phyloP scores from a whole-genome alignment of 2,113 vertebrate species.

The Ginglymostoma cirratum region DNA sequence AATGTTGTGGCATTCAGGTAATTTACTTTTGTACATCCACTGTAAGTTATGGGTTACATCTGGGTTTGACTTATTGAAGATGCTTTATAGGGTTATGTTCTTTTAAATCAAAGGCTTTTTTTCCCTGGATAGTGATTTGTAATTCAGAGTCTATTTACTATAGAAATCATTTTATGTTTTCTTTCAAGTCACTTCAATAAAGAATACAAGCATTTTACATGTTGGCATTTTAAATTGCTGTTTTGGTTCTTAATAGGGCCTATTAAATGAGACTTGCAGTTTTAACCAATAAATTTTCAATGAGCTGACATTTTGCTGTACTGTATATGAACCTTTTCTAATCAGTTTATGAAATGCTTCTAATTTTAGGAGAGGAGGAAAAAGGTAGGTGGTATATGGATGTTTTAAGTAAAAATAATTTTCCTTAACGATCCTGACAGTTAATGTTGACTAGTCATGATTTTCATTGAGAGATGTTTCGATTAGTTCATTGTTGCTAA shows the following conservation, averaged over 20 bases:
- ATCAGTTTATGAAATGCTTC: background rate
- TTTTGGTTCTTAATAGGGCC: constrained; percentile 4
- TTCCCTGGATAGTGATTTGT: background rate
- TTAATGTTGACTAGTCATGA: constrained; percentile 33
- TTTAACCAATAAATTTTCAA: constrained; percentile 9
- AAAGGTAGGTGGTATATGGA: background rate
- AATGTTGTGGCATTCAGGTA: background rate
- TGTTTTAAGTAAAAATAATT: constrained; percentile 28
- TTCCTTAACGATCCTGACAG: background rate
- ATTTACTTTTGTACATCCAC: background rate
- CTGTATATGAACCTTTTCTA: background rate
- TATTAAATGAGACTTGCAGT: constrained; percentile 7
- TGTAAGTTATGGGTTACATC: constrained; percentile 18
- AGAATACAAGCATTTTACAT: constrained; percentile 15
- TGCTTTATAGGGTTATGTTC: constrained; percentile 19
- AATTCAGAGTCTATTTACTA: constrained; percentile 26
- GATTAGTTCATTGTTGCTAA: constrained; percentile 35
- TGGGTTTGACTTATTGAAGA: background rate
- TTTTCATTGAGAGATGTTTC: constrained; percentile 32
- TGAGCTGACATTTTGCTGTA: background rate
- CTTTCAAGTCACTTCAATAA: constrained; percentile 25
- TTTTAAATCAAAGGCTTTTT: constrained; percentile 17
- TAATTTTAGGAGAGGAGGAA: background rate
- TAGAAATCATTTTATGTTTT: constrained; percentile 8
- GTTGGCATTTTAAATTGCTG: constrained; percentile 17